phyloP scores from a whole-genome alignment of 1,140 invertebrate species.

The Papilio dardanus region DNA sequence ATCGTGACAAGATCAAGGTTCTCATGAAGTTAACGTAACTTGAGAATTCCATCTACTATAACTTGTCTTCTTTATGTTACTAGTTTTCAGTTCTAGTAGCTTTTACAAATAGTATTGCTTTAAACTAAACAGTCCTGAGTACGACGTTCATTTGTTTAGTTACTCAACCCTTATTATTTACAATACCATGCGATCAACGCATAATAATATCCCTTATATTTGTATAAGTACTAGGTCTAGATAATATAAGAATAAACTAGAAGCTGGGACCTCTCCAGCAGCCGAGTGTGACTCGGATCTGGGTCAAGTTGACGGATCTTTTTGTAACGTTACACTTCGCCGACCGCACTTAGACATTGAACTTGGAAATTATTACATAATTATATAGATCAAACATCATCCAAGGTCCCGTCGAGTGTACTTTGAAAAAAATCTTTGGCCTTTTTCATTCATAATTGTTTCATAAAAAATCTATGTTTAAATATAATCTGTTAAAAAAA shows the following conservation, averaged over 20 bases:
- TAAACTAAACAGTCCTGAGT: too few relatives aligned
- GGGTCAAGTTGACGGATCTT: slow-evolving; percentile 77
- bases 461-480: neutral
- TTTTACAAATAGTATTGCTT: too few relatives aligned
- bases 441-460: slow-evolving; percentile 1
- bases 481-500: slow-evolving; percentile 4
- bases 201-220: too few relatives aligned
- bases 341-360: slow-evolving; percentile 71
- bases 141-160: too few relatives aligned
- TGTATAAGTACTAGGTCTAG: too few relatives aligned
- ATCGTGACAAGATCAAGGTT: too few relatives aligned
- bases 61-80: too few relatives aligned
- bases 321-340: slow-evolving; percentile 68
- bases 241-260: slow-evolving; percentile 43
- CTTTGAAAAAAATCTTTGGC: neutral
- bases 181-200: too few relatives aligned
- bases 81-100: too few relatives aligned
- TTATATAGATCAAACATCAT: slow-evolving; percentile 37
- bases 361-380: slow-evolving; percentile 68
- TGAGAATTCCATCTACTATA: too few relatives aligned
- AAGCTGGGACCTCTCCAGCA: slow-evolving; percentile 57
- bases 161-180: too few relatives aligned
- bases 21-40: too few relatives aligned
- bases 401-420: slow-evolving; percentile 33
- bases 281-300: slow-evolving; percentile 62